Conservation (phyloP, 1,140 invertebrate species). For the Calliopsis andreniformis region DNA sequence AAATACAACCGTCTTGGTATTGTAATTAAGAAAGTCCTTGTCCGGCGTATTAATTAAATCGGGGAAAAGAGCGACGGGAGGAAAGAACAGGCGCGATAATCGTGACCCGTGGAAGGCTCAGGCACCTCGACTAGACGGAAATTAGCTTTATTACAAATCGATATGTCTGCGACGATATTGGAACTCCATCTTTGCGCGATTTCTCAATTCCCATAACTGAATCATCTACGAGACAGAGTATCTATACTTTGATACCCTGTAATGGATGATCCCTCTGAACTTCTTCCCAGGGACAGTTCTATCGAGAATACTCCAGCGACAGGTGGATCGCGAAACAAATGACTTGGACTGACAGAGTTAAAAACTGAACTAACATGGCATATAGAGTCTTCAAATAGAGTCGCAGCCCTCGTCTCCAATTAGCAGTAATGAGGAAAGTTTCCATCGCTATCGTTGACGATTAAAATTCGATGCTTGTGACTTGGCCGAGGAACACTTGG, state of each 20-base stretch:
- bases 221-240: too few species aligned
- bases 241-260: neutral
- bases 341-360: too few species aligned
- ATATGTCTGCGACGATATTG: neutral
- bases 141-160: slow-evolving; percentile 20
- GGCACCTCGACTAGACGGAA: neutral
- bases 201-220: neutral
- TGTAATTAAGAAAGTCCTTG: slow-evolving; percentile 4
- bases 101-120: neutral
- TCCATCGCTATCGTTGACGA: too few species aligned
- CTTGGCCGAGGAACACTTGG: neutral
- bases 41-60: slow-evolving; percentile 17
- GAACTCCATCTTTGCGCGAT: neutral
- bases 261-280: too few species aligned
- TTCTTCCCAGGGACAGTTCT: too few species aligned
- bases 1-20: neutral
- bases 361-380: too few species aligned
- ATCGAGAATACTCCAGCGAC: too few species aligned
- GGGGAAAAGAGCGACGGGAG: neutral
- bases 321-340: too few species aligned
- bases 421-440: too few species aligned
- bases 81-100: neutral
- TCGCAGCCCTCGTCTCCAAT: too few species aligned
- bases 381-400: neutral
- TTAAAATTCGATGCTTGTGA: too few species aligned